Evolutionary conservation across 2,888 invertebrate genomes (phyloP), one percentile per base, ranked within the genome.

Genomic region (Melanotus villosus): DNA sequence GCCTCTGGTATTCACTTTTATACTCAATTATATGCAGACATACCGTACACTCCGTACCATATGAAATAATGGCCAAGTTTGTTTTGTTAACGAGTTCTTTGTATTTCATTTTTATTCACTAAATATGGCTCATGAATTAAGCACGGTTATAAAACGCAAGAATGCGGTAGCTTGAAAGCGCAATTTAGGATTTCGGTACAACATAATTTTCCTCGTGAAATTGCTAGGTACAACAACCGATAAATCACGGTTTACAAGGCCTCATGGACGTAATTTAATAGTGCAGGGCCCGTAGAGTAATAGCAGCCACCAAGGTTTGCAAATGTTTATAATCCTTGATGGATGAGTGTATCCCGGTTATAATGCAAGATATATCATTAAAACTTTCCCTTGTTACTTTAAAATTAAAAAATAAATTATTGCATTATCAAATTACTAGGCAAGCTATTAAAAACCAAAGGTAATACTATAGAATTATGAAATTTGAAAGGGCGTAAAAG

Each of bases 1-100:
- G 59, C 65, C 58, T 58, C 58, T 30, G 57, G 65, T 57, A 41
- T 59, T 65, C 34, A 47, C 47, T 41, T 45, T 57, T 47, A 56
- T 43, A 43, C 43, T 56, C 62, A 52, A 62, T 52, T 50, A 52
- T 38, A 38, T 50, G 36, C 47, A 30, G 45, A 32, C 45, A 36
- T 32, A 32, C 18, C 18, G 56, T 18, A 19, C 32, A 12, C 47
- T 47, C 2, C 9, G 47, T 26, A 6, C 14, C 10, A 10, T 10
- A 43, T 18, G 12, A 47, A 45, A 18, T 21, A 32, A 21, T 50
- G 9, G 32, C 3, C 1, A 32, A 62, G 18, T 32, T 59, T 50
- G 38, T 38, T 52, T 63, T 41, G n/a, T 38, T 36, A 52, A 38
- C 38, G 38, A 50, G 52, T 63, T 26, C 41, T 58, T 41, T 38